Evolutionary conservation across 2,113 vertebrate genomes (phyloP).

Genomic region (Gadus chalcogrammus): DNA sequence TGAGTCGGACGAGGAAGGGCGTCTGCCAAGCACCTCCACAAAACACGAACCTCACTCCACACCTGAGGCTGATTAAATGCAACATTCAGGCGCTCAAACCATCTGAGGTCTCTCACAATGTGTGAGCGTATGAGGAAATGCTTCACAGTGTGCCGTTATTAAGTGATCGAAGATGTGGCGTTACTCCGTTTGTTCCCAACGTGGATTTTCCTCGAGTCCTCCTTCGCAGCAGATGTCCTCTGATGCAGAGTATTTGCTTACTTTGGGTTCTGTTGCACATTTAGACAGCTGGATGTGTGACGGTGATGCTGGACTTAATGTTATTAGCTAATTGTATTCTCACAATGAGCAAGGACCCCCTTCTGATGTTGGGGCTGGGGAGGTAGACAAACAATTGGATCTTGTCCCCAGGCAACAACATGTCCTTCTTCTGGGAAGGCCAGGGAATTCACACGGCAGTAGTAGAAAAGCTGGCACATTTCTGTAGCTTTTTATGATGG

Average conservation of each 20-base stretch:
- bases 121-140: background rate
- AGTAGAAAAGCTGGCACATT: background rate
- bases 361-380: constrained; percentile 26
- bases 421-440: constrained; percentile 8
- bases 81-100: background rate
- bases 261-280: constrained; percentile 49
- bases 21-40: background rate
- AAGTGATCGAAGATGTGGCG: constrained; percentile 22
- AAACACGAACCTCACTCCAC: background rate
- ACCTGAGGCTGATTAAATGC: background rate
- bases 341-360: constrained; percentile 38
- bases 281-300: constrained; percentile 62
- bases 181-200: background rate
- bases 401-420: constrained; percentile 29
- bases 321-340: constrained; percentile 58
- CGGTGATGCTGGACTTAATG: constrained; percentile 53
- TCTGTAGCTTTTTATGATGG: background rate
- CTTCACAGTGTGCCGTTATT: constrained; percentile 3
- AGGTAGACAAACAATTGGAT: constrained; percentile 45
- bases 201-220: constrained; percentile 21
- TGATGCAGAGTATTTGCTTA: constrained; percentile 58
- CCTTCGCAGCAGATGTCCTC: constrained; percentile 44
- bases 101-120: background rate
- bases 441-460: constrained; percentile 5
- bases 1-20: background rate